Evolutionary conservation across 2,888 invertebrate species (phyloP).

Genomic region (Steinernema carpocapsae): DNA sequence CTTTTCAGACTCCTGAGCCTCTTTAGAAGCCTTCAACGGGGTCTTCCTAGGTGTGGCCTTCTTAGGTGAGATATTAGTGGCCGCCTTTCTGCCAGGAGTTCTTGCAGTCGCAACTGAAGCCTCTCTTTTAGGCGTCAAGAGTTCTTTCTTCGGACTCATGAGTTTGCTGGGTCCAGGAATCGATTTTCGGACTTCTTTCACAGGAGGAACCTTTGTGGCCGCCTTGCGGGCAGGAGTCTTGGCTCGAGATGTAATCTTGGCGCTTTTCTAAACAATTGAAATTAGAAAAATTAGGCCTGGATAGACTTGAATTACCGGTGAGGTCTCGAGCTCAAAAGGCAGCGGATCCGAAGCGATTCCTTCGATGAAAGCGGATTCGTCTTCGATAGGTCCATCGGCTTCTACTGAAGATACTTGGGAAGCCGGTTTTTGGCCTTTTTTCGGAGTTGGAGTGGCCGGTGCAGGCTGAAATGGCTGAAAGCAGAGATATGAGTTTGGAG

Average conservation of each 20-base stretch:
- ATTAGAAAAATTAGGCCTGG: background rate
- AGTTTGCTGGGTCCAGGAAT: background rate
- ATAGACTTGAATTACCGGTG: background rate
- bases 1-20: too few relatives aligned
- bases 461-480: too few relatives aligned
- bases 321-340: background rate
- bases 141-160: background rate
- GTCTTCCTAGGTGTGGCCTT: slow-evolving; percentile 11
- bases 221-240: background rate
- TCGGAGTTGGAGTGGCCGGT: too few relatives aligned
- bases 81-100: background rate
- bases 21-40: background rate
- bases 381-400: background rate
- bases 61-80: background rate
- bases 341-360: background rate
- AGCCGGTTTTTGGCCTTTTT: too few relatives aligned
- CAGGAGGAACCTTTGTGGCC: background rate
- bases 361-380: background rate
- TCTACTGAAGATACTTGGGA: background rate
- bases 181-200: background rate
- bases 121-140: background rate
- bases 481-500: too few relatives aligned
- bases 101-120: background rate
- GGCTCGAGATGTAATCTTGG: background rate
- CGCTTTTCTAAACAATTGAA: background rate